phyloP scores from a whole-genome alignment of 2,113 vertebrate genomes.

The Pipra filicauda region DNA sequence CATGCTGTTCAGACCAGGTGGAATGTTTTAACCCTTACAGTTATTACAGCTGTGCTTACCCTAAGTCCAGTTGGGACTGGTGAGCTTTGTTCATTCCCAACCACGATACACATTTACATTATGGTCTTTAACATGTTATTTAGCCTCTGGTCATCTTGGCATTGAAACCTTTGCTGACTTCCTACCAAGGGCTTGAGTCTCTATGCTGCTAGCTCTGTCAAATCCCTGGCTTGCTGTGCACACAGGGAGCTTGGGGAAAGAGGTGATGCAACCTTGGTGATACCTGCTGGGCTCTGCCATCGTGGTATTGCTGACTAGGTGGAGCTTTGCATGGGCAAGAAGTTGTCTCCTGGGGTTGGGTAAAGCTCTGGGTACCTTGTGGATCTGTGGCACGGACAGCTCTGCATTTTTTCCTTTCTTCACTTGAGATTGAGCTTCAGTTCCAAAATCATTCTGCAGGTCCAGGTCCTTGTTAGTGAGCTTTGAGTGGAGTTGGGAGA shows the following conservation, averaged over 20 bases:
- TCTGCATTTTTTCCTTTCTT: neutral
- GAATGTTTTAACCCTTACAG: neutral
- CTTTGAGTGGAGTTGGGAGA: neutral
- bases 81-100: neutral
- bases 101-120: fast-evolving
- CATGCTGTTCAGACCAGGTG: neutral
- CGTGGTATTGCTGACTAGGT: neutral
- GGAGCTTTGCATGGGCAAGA: neutral
- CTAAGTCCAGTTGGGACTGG: neutral
- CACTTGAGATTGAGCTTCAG: fast-evolving
- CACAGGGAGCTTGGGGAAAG: neutral
- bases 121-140: neutral
- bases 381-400: neutral
- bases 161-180: neutral
- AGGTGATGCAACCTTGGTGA: neutral
- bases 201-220: neutral
- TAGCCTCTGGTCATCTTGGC: neutral
- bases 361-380: neutral
- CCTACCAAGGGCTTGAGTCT: neutral
- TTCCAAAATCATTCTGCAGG: neutral
- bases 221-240: neutral
- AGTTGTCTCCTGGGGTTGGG: neutral
- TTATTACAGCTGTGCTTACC: neutral
- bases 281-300: neutral
- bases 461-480: neutral